Base-by-base conservation (phyloP, 2,113 vertebrate species). In the Polyodon spathula region DNA sequence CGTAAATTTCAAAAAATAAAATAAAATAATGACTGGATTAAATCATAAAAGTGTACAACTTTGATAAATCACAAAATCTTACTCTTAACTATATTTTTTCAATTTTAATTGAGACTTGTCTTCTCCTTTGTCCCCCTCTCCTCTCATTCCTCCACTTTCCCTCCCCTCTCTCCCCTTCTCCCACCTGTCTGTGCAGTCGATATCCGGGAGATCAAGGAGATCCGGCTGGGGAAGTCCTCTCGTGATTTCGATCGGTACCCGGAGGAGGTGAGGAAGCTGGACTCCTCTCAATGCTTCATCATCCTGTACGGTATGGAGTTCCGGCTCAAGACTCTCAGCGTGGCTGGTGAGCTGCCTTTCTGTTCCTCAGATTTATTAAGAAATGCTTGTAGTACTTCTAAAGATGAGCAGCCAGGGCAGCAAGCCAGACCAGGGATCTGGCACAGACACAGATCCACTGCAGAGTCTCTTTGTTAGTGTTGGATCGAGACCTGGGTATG, bases 191-290 rank as follows among this genome's bases (percentile, higher is more conserved):
- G 9, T 8, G 0, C 73, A 93, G 90, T 93, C 37, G 91, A 93
- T 73, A 85, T 93, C 10, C 80, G 85, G 62, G 91, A 93, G 78
- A 91, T 93, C 69, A 86, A 87, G 69, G 90, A 93, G 81, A 87
- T 93, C 72, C 86, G 91, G 6, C 73, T 85, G 62, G 91, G 91
- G 38, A 92, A 89, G 75, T 84, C 84, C 65, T 91, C 90, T 1
- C 77, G 90, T 51, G 91, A 93, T 70, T 93, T 92, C 6, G 91
- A 92, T 74, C 87, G 91, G 10, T 92, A 90, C 54, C 88, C 89
- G 0, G 90, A 93, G 74, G 90, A 93, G 0, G 86, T 89, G 48
- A 85, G 90, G 17, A 91, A 90, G 56, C 66, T 91, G 59, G 90
- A 93, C 72, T 60, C 82, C 40, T 58, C 76, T 56, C 84, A 88